Evolutionary conservation across 2,113 vertebrate genomes (phyloP).

Genomic region (Blennius ocellaris): DNA sequence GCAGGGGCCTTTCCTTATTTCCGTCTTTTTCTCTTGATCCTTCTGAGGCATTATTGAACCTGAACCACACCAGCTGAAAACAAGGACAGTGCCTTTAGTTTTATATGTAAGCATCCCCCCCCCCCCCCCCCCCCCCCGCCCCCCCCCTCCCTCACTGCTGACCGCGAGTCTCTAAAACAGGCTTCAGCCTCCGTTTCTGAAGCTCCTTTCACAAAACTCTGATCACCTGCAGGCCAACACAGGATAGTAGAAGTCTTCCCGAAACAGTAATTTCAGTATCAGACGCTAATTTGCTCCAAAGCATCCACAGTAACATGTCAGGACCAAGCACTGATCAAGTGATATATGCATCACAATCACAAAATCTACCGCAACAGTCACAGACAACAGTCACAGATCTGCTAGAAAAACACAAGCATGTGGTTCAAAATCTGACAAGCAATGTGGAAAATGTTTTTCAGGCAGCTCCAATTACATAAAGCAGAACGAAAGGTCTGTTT

Average conservation of each 20-base stretch:
- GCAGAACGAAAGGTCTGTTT: too few species aligned
- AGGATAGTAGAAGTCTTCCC: constrained; percentile 23
- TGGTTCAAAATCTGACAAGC: neutral
- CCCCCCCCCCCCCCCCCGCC: too few species aligned
- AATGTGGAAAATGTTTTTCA: neutral
- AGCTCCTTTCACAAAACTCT: constrained; percentile 20
- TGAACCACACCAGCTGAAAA: constrained; percentile 88
- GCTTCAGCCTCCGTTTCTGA: constrained; percentile 29
- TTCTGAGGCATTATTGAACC: constrained; percentile 87
- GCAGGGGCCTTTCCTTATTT: constrained; percentile 63
- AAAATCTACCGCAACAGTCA: constrained; percentile 14
- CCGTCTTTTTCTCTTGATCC: constrained; percentile 73
- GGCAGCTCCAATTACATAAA: neutral
- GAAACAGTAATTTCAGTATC: constrained; percentile 17
- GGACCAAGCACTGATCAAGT: neutral
- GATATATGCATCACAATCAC: neutral
- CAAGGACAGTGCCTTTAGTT: constrained; percentile 89
- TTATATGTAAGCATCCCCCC: constrained; percentile 71
- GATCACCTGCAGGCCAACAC: constrained; percentile 20
- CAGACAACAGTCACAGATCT: constrained; percentile 28
- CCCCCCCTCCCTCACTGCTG: constrained; percentile 72
- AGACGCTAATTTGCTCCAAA: constrained; percentile 1
- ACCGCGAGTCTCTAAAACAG: constrained; percentile 72
- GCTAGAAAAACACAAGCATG: neutral
- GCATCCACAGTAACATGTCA: constrained; percentile 3